These are phyloP conservation scores for Contarinia nasturtii DNA, from an alignment of 1,140 invertebrate species.

Conservation along the genomic window DNA sequence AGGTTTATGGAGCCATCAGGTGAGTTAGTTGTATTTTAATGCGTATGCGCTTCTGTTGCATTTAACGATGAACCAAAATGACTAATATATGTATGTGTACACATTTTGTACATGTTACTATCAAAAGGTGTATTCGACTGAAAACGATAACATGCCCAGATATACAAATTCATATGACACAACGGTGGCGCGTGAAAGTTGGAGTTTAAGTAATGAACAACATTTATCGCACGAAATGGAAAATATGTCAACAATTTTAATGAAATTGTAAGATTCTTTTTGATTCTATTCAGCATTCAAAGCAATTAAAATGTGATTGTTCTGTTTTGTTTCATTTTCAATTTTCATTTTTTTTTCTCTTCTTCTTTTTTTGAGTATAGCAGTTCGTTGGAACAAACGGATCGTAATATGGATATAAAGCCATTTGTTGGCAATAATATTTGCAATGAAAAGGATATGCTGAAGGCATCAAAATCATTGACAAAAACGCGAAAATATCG, in stretches of 20 bases:
- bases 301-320: background rate
- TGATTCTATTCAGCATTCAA: background rate
- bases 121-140: background rate
- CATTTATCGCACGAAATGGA: background rate
- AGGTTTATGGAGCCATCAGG: conserved; percentile 38
- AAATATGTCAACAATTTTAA: background rate
- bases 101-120: background rate
- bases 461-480: background rate
- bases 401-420: background rate
- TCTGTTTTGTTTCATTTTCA: background rate
- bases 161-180: conserved; percentile 4
- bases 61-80: background rate
- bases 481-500: conserved; percentile 1
- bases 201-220: conserved; percentile 12
- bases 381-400: background rate
- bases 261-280: conserved; percentile 1
- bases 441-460: background rate
- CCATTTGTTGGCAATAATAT: background rate
- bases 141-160: background rate
- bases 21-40: conserved; percentile 8
- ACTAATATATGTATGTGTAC: background rate
- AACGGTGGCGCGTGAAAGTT: conserved; percentile 9
- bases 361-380: conserved; percentile 10
- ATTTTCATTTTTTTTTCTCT: background rate
- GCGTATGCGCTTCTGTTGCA: background rate